Evolutionary conservation across 1,140 invertebrate species (phyloP).

Genomic region (Drosophila virilis): DNA sequence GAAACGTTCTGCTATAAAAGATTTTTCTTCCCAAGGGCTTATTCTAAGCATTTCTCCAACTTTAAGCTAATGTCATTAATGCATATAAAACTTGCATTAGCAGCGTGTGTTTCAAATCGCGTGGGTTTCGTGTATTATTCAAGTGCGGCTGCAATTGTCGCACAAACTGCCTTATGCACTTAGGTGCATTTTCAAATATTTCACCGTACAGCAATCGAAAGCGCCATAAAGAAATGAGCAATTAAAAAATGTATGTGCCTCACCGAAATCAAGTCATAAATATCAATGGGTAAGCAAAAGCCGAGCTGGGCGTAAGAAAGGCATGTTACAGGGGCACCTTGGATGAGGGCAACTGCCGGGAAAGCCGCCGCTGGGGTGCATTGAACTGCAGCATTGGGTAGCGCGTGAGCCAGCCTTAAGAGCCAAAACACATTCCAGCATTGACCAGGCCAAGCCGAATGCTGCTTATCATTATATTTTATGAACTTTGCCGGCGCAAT

Average conservation of each 20-base stretch:
- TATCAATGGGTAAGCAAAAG: conserved; percentile 36
- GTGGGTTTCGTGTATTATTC: conserved; percentile 21
- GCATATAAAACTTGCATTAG: conserved; percentile 7
- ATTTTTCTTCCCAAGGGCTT: background rate
- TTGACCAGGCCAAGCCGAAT: conserved; percentile 47
- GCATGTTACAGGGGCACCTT: no score
- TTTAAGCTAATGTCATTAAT: conserved; percentile 11
- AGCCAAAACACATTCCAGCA: conserved; percentile 24
- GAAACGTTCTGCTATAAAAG: no score
- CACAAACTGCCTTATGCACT: background rate
- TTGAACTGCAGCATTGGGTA: conserved; percentile 44
- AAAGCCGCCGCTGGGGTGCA: conserved; percentile 38
- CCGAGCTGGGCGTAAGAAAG: no score
- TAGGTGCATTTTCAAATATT: conserved; percentile 68
- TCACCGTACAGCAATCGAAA: conserved; percentile 42
- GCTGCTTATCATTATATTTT: conserved; percentile 78
- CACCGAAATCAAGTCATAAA: conserved; percentile 50
- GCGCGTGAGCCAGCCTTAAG: conserved; percentile 12
- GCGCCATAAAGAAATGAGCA: conserved; percentile 37
- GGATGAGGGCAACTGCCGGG: background rate
- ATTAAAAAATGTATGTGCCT: conserved; percentile 57
- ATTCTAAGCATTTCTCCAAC: background rate
- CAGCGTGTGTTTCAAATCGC: conserved; percentile 29
- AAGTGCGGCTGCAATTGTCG: conserved; percentile 13
- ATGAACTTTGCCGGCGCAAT: conserved; percentile 61